Base-by-base conservation (phyloP, 1,140 invertebrate species). In the Schlechtendalia chinensis region DNA sequence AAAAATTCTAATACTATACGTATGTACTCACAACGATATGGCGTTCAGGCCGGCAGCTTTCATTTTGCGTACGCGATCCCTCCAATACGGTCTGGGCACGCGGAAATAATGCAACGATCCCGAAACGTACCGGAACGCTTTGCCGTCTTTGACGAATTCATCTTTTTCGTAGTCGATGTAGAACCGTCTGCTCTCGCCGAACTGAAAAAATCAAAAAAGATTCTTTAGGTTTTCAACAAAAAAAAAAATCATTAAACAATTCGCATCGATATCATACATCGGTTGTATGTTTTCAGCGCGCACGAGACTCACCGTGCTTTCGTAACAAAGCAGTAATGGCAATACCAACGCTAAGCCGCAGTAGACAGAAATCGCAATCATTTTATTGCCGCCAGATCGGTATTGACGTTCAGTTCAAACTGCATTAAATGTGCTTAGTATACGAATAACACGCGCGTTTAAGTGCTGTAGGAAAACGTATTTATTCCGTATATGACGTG, bases 91-190 rank as follows among this genome's bases (percentile, higher is more conserved):
- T 50, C 89, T 89, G 1, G 94, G 94, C 0, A 95, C 89, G 10
- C 96, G 89, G 84, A 95, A 97, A 85, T 98, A 98, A 86, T 98
- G 96, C 82, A 98, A 89, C 80, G 95, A 94, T 0, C 96, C 97
- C 6, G 94, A 92, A 61, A 96, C 87, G 84, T 95, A 96, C 19
- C 89, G 89, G 84, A 96, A 93, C 0, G 92, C 91, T 84, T 89
- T 83, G 0, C 94, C 95, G 89, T 97, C 94, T 83, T 94, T 90
- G 10, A 95, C 82, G 84, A 97, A 97, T 59, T 88, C 88, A 86
- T 96, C 88, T 19, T 89, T 90, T 1, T 89, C 87, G 84, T 91
- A 93, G 85, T 94, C 93, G 0, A 72, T 24, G 17, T 72, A 53
- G 19, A 72, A 72, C 14, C 27, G 16, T 3, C 2, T 29, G 2